Conservation (phyloP, 1,140 invertebrate species). For the Sminthurides bifidus region DNA sequence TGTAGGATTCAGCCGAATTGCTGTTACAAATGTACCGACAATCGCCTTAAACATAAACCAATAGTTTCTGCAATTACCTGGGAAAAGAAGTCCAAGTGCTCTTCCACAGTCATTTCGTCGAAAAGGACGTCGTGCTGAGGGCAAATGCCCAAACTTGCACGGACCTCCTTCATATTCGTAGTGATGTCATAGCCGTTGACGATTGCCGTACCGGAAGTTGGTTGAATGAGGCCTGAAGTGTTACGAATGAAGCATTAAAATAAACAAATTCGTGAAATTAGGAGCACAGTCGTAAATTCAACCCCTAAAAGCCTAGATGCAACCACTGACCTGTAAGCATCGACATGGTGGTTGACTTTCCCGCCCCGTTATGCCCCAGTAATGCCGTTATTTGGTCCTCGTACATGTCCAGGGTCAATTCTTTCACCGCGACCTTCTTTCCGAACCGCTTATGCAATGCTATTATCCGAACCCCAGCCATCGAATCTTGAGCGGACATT, state of each 20-base stretch:
- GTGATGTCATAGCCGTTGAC: constrained; percentile 53
- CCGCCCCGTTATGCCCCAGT: constrained; percentile 65
- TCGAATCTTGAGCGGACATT: constrained; percentile 42
- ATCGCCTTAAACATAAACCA: too few species aligned
- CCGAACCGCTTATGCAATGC: constrained; percentile 38
- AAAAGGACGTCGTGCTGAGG: constrained; percentile 53
- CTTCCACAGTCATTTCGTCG: constrained; percentile 46
- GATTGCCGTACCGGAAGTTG: constrained; percentile 48
- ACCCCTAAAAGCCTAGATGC: too few species aligned
- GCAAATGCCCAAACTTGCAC: constrained; percentile 52
- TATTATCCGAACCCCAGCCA: constrained; percentile 40
- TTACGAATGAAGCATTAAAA: constrained; percentile 46
- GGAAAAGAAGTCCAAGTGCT: constrained; percentile 49
- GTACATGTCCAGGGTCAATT: constrained; percentile 59
- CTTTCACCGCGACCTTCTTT: constrained; percentile 53
- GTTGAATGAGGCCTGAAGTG: constrained; percentile 51
- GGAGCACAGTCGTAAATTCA: too few species aligned
- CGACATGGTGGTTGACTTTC: constrained; percentile 68
- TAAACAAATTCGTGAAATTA: too few species aligned
- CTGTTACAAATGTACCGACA: too few species aligned
- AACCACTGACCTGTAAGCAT: constrained; percentile 68
- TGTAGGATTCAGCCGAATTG: background rate
- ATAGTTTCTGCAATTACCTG: too few species aligned
- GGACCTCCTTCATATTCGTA: constrained; percentile 41
- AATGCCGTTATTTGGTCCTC: constrained; percentile 50